Percentiles rank a stretch among this genome's conserved stretches.
These are phyloP conservation scores for Nothocercus julius DNA, from an alignment of 2,113 vertebrate species.

Conservation along the genomic window DNA sequence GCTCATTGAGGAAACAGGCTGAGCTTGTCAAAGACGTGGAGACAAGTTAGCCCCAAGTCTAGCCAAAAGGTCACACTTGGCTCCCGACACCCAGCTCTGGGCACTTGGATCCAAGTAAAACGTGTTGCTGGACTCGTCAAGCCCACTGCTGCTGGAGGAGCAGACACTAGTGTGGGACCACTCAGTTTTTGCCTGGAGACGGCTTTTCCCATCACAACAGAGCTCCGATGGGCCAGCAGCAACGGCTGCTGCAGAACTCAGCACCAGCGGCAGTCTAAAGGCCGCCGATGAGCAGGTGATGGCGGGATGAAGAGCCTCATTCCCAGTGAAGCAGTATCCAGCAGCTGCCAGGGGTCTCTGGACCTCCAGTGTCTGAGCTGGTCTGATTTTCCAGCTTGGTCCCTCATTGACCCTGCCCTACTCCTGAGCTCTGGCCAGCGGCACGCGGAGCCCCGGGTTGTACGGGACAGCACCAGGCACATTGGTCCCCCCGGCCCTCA, in stretches of 20 bases:
- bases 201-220: background rate
- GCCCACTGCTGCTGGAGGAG: background rate
- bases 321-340: background rate
- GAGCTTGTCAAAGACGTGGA: background rate
- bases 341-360: background rate
- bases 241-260: fast-evolving
- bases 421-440: background rate
- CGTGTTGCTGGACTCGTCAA: background rate
- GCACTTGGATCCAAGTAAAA: background rate
- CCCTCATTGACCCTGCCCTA: background rate
- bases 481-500: background rate
- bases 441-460: background rate
- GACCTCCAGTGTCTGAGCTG: background rate
- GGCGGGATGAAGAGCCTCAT: background rate
- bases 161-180: fast-evolving
- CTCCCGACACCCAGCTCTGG: fast-evolving
- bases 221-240: background rate
- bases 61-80: fast-evolving
- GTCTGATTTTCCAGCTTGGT: background rate
- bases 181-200: background rate
- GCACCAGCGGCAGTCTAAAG: background rate
- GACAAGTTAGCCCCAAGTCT: background rate
- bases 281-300: background rate
- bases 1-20: background rate
- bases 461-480: background rate